Evolutionary conservation across 2,888 invertebrate species (phyloP).

Genomic region (Nomada lathburiana): DNA sequence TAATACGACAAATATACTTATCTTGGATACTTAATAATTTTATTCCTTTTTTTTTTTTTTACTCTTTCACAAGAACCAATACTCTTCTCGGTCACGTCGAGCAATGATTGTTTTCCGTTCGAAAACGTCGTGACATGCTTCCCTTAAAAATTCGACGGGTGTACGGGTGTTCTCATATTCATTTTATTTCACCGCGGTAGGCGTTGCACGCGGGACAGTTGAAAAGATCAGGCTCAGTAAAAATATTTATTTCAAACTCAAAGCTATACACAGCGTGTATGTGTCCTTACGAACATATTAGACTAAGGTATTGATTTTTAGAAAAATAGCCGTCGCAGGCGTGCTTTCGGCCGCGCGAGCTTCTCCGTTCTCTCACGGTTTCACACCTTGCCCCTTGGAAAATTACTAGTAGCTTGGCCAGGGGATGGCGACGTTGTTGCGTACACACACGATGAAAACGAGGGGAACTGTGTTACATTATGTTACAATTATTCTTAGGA

Average conservation of each 20-base stretch:
- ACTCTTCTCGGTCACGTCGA: slow-evolving; percentile 4
- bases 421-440: background rate
- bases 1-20: slow-evolving; percentile 58
- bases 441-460: background rate
- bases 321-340: slow-evolving; percentile 67
- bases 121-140: background rate
- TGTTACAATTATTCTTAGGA: slow-evolving; percentile 27
- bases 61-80: background rate
- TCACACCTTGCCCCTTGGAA: background rate
- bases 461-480: background rate
- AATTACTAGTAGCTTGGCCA: background rate
- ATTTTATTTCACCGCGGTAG: background rate
- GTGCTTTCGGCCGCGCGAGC: slow-evolving; percentile 31
- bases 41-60: background rate
- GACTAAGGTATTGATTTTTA: slow-evolving; percentile 61
- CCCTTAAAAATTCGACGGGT: too few relatives aligned
- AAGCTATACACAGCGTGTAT: slow-evolving; percentile 65
- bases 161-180: background rate
- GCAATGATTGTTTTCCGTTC: background rate
- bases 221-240: slow-evolving; percentile 57
- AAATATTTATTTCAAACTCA: slow-evolving; percentile 76
- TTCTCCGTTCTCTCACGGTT: slow-evolving; percentile 18
- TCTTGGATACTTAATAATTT: slow-evolving; percentile 33
- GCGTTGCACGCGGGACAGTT: slow-evolving; percentile 1
- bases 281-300: slow-evolving; percentile 39